Conservation (phyloP, 2,113 vertebrate species). For the Propithecus coquereli region DNA sequence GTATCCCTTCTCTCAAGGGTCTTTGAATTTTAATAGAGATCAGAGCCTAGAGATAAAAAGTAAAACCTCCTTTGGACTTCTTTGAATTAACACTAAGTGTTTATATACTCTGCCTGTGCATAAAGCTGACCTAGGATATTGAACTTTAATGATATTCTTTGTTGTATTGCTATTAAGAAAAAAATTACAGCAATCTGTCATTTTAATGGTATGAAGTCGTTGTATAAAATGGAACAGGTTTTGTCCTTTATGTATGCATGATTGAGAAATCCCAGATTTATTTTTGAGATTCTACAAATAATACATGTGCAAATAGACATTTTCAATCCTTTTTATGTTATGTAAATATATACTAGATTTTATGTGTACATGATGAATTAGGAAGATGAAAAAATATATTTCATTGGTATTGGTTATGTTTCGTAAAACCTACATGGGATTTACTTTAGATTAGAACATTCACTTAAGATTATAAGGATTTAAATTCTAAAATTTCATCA, state of each 20-base stretch:
- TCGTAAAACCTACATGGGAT: neutral
- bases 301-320: neutral
- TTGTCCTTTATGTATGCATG: neutral
- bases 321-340: neutral
- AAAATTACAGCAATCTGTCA: neutral
- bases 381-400: neutral
- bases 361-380: neutral
- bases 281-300: neutral
- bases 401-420: neutral
- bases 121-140: neutral
- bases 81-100: neutral
- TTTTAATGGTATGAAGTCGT: neutral
- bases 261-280: neutral
- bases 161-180: neutral
- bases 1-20: neutral
- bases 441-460: conserved; percentile 35
- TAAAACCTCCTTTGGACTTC: neutral
- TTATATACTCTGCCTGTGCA: neutral
- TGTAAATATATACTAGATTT: neutral
- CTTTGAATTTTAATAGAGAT: conserved; percentile 17
- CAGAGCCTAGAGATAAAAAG: conserved; percentile 32
- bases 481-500: neutral
- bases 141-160: neutral
- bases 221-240: neutral
- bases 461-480: neutral